A percentile compares a stretch with the other conserved stretches of the same genome.
phyloP scores from a whole-genome alignment of 2,113 vertebrate species.

The Platichthys flesus region DNA sequence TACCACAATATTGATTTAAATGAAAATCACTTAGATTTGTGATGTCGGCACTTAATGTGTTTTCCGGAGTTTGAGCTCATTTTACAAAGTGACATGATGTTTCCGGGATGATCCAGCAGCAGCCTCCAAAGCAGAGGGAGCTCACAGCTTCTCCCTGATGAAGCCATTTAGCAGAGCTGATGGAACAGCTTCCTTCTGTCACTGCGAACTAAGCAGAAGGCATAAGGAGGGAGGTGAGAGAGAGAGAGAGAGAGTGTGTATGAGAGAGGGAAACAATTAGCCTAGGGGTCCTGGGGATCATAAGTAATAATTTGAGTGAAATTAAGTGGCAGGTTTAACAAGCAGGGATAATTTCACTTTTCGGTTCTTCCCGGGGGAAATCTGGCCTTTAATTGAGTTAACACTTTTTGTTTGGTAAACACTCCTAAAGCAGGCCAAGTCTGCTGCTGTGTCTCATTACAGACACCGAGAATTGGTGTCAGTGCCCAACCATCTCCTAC shows the following conservation, averaged over 20 bases:
- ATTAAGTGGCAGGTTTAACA: slow-evolving; percentile 84
- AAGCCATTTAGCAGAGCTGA: slow-evolving; percentile 63
- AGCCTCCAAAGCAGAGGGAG: slow-evolving; percentile 55
- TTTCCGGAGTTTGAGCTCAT: slow-evolving; percentile 15
- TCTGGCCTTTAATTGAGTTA: slow-evolving; percentile 82
- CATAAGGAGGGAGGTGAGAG: slow-evolving; percentile 58
- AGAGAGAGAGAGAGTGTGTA: slow-evolving; percentile 30
- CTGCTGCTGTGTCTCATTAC: slow-evolving; percentile 66
- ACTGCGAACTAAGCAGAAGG: slow-evolving; percentile 66
- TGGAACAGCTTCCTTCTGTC: slow-evolving; percentile 70
- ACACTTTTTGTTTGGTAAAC: slow-evolving; percentile 80
- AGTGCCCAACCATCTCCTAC: slow-evolving; percentile 39
- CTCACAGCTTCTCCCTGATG: slow-evolving; percentile 61
- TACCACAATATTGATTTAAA: neutral
- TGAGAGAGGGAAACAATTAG: slow-evolving; percentile 76
- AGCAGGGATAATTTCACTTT: slow-evolving; percentile 81
- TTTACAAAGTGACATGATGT: slow-evolving; percentile 30
- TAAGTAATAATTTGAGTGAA: slow-evolving; percentile 83
- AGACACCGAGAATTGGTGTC: slow-evolving; percentile 39
- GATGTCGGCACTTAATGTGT: neutral
- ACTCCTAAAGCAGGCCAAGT: slow-evolving; percentile 59
- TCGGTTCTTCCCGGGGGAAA: slow-evolving; percentile 77
- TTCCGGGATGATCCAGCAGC: slow-evolving; percentile 29
- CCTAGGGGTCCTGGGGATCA: slow-evolving; percentile 79
- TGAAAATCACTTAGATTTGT: neutral